A percentile compares a stretch with the other conserved stretches of the same genome.
Conservation (phyloP, 2,113 vertebrate species). For the Condylura cristata region DNA sequence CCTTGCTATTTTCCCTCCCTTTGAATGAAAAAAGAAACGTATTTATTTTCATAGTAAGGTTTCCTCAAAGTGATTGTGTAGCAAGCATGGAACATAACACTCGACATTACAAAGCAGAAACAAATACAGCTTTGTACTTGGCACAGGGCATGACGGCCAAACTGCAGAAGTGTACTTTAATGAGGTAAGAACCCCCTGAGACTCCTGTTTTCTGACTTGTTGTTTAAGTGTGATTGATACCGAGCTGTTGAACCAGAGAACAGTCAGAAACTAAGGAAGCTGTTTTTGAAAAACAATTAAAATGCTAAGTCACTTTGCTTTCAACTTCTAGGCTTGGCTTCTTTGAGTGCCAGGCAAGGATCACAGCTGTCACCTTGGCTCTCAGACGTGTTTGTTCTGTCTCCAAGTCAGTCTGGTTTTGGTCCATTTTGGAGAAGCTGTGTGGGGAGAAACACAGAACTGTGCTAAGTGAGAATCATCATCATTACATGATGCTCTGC, state of each 20-base stretch:
- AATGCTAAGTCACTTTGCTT: background rate
- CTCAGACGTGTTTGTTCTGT: background rate
- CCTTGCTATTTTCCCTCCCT: constrained; percentile 79
- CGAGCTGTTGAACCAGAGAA: background rate
- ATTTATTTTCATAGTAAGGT: constrained; percentile 77
- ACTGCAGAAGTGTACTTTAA: constrained; percentile 45
- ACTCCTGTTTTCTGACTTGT: constrained; percentile 70
- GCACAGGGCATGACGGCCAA: constrained; percentile 48
- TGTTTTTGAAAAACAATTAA: background rate
- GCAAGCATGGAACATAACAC: constrained; percentile 46
- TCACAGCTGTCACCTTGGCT: background rate
- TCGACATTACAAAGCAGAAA: constrained; percentile 73
- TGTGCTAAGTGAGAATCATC: background rate
- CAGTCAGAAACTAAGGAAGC: background rate
- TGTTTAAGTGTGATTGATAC: constrained; percentile 45
- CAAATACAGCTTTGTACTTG: constrained; percentile 80
- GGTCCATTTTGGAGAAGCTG: background rate
- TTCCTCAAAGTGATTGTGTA: constrained; percentile 81
- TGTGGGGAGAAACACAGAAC: background rate
- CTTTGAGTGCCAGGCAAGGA: rapidly evolving
- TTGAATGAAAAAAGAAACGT: constrained; percentile 75
- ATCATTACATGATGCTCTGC: rapidly evolving
- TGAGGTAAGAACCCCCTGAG: background rate
- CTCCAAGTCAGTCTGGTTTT: background rate
- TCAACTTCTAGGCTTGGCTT: background rate